Percentiles rank a stretch among this genome's conserved stretches.
These are phyloP conservation scores for Platynereis dumerilii DNA, from an alignment of 2,888 invertebrate species.

Conservation along the genomic window DNA sequence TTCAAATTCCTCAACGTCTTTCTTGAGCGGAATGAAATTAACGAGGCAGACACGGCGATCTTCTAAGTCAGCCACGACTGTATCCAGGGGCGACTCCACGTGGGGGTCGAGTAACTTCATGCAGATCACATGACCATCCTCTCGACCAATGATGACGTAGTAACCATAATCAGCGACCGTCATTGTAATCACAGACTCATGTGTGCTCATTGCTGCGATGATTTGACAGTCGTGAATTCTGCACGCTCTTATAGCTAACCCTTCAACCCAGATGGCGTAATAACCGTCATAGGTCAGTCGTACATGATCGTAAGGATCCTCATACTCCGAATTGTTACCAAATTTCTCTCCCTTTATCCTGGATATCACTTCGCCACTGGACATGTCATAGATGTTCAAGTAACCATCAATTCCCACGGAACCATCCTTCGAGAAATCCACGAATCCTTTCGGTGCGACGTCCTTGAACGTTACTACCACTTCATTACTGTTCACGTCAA, in stretches of 20 bases:
- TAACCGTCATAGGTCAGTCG: constrained; percentile 37
- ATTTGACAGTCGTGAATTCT: constrained; percentile 24
- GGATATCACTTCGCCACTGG: constrained; percentile 9
- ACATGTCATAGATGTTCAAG: constrained; percentile 35
- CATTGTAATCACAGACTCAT: constrained; percentile 34
- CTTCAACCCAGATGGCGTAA: constrained; percentile 37
- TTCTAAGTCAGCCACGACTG: constrained; percentile 9
- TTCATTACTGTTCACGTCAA: constrained; percentile 7
- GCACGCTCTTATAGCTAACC: constrained; percentile 30
- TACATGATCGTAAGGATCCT: constrained; percentile 15
- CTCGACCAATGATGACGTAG: constrained; percentile 35
- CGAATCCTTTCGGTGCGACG: constrained; percentile 22
- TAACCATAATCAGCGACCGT: constrained; percentile 35
- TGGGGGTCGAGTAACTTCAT: constrained; percentile 31
- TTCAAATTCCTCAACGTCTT: constrained; percentile 25
- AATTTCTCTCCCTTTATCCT: neutral
- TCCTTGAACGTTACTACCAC: neutral
- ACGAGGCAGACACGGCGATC: constrained; percentile 31
- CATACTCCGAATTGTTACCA: constrained; percentile 14
- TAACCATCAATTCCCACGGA: constrained; percentile 35
- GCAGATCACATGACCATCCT: constrained; percentile 39
- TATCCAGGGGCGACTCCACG: neutral
- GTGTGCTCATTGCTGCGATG: constrained; percentile 34
- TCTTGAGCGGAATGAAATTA: constrained; percentile 22
- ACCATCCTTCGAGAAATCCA: constrained; percentile 37